A percentile compares a stretch with the other conserved stretches of the same genome.
Evolutionary conservation across 30 jellyfish, hydroid and myxozoan genomes (phyloP).

Genomic region (Morbakka virulenta): DNA sequence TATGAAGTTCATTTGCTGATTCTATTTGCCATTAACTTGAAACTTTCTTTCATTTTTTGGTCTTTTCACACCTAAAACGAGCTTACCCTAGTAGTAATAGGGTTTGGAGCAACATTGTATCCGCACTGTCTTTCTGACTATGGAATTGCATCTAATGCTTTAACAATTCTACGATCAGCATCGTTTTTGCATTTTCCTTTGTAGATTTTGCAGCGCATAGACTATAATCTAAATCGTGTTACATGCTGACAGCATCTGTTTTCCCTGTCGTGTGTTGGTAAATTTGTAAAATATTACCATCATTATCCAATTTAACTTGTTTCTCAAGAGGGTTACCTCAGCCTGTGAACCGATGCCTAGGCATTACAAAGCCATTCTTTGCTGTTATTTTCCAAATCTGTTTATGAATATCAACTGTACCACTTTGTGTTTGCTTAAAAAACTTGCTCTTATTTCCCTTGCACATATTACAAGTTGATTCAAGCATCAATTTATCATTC

Average conservation of each 20-base stretch:
- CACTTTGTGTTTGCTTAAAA: neutral
- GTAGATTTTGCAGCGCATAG: too few relatives aligned
- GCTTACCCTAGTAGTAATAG: too few relatives aligned
- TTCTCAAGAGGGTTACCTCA: neutral
- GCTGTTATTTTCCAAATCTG: slow-evolving; percentile 3
- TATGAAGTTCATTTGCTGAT: too few relatives aligned
- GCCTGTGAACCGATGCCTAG: neutral
- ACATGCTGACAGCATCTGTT: too few relatives aligned
- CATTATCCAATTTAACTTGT: neutral
- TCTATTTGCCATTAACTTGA: too few relatives aligned
- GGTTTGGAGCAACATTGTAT: too few relatives aligned
- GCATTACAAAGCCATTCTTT: slow-evolving; percentile 1
- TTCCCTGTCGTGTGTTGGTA: too few relatives aligned
- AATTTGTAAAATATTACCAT: too few relatives aligned
- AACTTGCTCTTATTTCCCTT: slow-evolving; percentile 25
- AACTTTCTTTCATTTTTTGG: too few relatives aligned
- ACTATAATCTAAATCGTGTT: too few relatives aligned
- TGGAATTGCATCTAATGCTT: neutral
- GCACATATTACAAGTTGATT: slow-evolving; percentile 22
- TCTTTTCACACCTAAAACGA: too few relatives aligned
- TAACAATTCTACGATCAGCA: neutral
- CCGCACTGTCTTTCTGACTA: too few relatives aligned
- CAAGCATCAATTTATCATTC: slow-evolving; percentile 23
- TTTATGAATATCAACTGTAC: slow-evolving; percentile 1
- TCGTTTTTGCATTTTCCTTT: slow-evolving; percentile 1